Conservation (phyloP, 37 sponge, comb jelly and placozoan genomes). For the Tethya wilhelma region DNA sequence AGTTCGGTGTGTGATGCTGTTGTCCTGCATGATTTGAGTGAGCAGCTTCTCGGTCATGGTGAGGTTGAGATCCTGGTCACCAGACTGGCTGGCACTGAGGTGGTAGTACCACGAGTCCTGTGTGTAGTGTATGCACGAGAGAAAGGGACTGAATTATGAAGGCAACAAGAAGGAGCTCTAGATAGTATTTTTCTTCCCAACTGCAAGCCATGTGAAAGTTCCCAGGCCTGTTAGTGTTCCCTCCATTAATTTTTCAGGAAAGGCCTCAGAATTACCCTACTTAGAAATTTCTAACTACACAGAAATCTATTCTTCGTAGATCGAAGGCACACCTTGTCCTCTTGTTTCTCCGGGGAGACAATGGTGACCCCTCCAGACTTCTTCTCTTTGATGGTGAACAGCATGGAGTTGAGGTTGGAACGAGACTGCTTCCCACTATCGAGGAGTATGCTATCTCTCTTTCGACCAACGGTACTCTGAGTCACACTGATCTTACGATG, state of each 20-base stretch:
- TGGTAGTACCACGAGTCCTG: constrained; percentile 64
- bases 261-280: too few relatives aligned
- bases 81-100: constrained; percentile 19
- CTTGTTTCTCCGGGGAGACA: background rate
- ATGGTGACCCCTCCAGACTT: background rate
- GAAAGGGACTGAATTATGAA: background rate
- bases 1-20: background rate
- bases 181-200: too few relatives aligned
- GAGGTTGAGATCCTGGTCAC: constrained; percentile 28
- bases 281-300: background rate
- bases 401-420: constrained; percentile 21
- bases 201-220: too few relatives aligned
- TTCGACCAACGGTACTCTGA: constrained; percentile 5
- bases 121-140: background rate
- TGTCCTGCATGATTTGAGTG: constrained; percentile 29
- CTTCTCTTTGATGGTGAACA: constrained; percentile 5
- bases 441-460: constrained; percentile 40
- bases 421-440: constrained; percentile 5
- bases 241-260: too few relatives aligned
- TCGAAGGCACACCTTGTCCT: constrained; percentile 7
- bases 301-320: background rate
- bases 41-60: constrained; percentile 38
- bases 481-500: constrained; percentile 14
- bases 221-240: too few relatives aligned
- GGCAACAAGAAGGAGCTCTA: too few relatives aligned